These are phyloP conservation scores for Caretta caretta DNA, from an alignment of 2,113 vertebrate genomes.

Conservation along the genomic window DNA sequence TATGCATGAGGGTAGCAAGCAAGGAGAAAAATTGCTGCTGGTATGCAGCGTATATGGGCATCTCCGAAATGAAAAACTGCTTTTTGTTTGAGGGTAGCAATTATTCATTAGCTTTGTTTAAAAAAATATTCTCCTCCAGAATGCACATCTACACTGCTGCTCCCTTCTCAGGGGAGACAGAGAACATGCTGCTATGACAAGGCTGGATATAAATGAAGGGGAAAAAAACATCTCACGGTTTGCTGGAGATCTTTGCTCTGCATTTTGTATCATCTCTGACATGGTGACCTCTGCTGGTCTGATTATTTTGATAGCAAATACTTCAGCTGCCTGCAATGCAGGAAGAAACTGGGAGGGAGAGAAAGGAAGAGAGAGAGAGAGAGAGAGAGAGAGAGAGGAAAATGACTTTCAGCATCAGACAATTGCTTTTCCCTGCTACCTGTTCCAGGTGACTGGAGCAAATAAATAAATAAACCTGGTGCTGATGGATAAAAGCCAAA, in stretches of 20 bases:
- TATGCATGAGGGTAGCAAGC: not conserved
- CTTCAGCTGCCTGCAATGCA: not conserved
- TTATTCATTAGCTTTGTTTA: not conserved
- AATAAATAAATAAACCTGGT: not conserved
- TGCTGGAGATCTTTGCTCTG: not conserved
- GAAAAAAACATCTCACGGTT: not conserved
- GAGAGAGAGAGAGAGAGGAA: not conserved
- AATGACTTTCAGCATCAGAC: not conserved
- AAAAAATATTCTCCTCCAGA: not conserved
- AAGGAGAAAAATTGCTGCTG: not conserved
- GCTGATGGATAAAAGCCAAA: not conserved
- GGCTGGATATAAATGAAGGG: not conserved
- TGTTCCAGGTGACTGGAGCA: not conserved
- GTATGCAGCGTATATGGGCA: not conserved
- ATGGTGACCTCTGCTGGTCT: constrained; percentile 60
- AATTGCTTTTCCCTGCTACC: not conserved
- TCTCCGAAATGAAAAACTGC: not conserved
- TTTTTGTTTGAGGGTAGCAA: not conserved
- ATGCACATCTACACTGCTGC: not conserved
- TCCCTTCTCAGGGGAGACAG: not conserved
- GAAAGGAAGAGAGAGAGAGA: not conserved
- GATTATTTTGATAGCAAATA: not conserved
- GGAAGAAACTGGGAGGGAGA: not conserved
- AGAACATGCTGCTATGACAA: not conserved
- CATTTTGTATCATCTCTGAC: not conserved